phyloP scores from a whole-genome alignment of 2,888 invertebrate genomes.

The Agapetus fuscipes region DNA sequence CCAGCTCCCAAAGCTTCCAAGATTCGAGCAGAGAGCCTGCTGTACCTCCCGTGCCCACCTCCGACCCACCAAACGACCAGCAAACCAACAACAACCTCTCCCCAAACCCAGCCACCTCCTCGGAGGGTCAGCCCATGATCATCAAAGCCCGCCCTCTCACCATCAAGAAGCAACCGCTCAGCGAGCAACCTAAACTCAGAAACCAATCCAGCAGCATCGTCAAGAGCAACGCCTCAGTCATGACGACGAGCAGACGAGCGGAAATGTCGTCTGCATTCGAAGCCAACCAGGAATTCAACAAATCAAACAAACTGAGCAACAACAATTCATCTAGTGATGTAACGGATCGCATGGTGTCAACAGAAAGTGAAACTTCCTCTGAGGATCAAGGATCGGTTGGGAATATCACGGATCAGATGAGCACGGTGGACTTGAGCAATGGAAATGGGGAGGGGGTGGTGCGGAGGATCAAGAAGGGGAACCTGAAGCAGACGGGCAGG shows the following conservation, averaged over 20 bases:
- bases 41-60: slow-evolving; percentile 11
- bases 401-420: slow-evolving; percentile 43
- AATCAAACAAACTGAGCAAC: slow-evolving; percentile 27
- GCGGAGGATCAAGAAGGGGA: slow-evolving; percentile 68
- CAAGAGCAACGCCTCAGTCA: slow-evolving; percentile 53
- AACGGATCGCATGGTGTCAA: slow-evolving; percentile 31
- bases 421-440: slow-evolving; percentile 43
- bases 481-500: slow-evolving; percentile 65
- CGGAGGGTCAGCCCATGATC: slow-evolving; percentile 30
- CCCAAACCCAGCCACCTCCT: slow-evolving; percentile 24
- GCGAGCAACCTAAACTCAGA: slow-evolving; percentile 70
- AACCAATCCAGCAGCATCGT: slow-evolving; percentile 43
- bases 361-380: slow-evolving; percentile 30
- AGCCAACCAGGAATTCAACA: slow-evolving; percentile 35
- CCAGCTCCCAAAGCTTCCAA: background rate
- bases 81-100: slow-evolving; percentile 14
- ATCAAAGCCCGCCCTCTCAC: slow-evolving; percentile 78
- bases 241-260: slow-evolving; percentile 62
- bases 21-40: slow-evolving; percentile 15
- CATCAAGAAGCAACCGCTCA: slow-evolving; percentile 71
- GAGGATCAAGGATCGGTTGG: slow-evolving; percentile 37
- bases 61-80: slow-evolving; percentile 11
- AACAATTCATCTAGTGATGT: slow-evolving; percentile 28
- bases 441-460: slow-evolving; percentile 31
- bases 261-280: slow-evolving; percentile 77